Evolutionary conservation across 2,113 vertebrate genomes (phyloP), one percentile per base, ranked within the genome.

Genomic region (Sphaerodactylus townsendi): DNA sequence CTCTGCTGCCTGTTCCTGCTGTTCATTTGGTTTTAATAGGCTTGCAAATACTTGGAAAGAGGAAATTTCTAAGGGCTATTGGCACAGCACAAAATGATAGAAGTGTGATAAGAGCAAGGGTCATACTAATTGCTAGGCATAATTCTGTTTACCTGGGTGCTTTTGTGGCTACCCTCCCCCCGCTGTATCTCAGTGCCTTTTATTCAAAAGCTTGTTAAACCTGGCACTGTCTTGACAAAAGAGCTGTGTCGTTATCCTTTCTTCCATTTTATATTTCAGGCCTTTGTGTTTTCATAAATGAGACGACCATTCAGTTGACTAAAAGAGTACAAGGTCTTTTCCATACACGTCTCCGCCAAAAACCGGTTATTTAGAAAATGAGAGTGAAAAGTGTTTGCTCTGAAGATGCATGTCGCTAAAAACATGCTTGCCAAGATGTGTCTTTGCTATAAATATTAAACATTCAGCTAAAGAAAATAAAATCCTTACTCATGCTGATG

Each of bases 381-480:
- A 9, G 59, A 62, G 59, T 56, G 19, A n/a, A 71, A 78, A 21
- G 15, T 5, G 5, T 17, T 41, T 41, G 33, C 77, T 70, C 44
- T 53, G 30, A 44, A 84, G 56, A 56, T 35, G 30, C 66, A 53
- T 21, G 17, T 65, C 71, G 48, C 59, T 84, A 84, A 78, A 84
- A 84, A 64, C 33, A 59, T 11, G 21, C 70, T 66, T 46, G 19
- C 83, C 53, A 71, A 78, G 77, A 48, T 48, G 30, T n/a, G 50
- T 76, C 46, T 48, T 69, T 28, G 23, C 64, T 68, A 69, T 39
- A 68, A 68, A 78, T 78, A 44, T 62, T 71, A 78, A 84, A 78
- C 53, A 64, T 53, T 23, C 46, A 84, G 28, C 48, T 77, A 53
- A 28, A 41, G 28, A 23, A 19, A 3, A 23, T 46, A 78, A 71